These are phyloP conservation scores for Steinernema hermaphroditum DNA, from an alignment of 2,888 invertebrate genomes.

Conservation along the genomic window DNA sequence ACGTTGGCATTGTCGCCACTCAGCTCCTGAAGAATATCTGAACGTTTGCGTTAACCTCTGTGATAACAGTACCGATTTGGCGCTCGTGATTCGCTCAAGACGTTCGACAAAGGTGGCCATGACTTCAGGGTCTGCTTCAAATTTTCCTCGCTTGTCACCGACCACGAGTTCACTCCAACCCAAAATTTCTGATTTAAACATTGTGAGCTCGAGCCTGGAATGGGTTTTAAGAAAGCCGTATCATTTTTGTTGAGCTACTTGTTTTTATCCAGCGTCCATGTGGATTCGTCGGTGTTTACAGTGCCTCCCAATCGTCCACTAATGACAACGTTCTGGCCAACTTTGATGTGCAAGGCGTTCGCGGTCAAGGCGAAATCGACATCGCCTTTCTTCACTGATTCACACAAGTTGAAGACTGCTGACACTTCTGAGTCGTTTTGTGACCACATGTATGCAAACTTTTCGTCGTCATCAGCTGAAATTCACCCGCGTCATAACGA, in stretches of 20 bases:
- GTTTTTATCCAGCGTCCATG: conserved; percentile 31
- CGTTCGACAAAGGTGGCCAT: conserved; percentile 31
- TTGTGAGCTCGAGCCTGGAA: conserved; percentile 41
- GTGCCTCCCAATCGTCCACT: conserved; percentile 30
- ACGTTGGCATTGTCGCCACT: conserved; percentile 32
- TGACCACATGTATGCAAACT: conserved; percentile 34
- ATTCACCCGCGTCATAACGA: neutral
- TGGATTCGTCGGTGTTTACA: conserved; percentile 35
- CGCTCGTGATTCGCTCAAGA: conserved; percentile 40
- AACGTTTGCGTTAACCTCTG: conserved; percentile 27
- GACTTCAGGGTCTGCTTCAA: conserved; percentile 34
- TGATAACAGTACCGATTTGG: neutral
- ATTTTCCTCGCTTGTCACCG: conserved; percentile 38
- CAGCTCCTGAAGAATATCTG: conserved; percentile 24
- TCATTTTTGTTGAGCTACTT: neutral
- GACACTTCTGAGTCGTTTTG: conserved; percentile 36
- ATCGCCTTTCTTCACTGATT: conserved; percentile 21
- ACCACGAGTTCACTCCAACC: conserved; percentile 43
- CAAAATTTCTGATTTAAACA: conserved; percentile 35
- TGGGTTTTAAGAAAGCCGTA: neutral
- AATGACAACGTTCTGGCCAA: conserved; percentile 14
- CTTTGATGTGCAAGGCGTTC: neutral
- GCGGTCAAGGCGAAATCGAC: conserved; percentile 22
- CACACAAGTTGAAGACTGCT: conserved; percentile 29
- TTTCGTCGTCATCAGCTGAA: conserved; percentile 17